Percentiles rank a stretch among this genome's conserved stretches.
These are phyloP conservation scores for Charanyca ferruginea DNA, from an alignment of 2,888 invertebrate genomes.

Conservation along the genomic window DNA sequence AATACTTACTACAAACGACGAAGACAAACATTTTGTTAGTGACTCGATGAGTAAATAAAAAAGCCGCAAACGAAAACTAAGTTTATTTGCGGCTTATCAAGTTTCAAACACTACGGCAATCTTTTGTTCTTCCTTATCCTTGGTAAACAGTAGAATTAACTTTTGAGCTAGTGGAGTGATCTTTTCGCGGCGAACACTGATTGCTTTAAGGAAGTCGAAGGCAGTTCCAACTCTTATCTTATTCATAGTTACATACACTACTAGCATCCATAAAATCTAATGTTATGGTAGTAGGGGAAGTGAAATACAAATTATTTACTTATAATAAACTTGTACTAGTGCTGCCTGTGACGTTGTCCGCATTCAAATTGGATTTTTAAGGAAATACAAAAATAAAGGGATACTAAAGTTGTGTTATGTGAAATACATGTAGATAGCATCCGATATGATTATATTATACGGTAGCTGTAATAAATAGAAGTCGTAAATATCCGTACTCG, in stretches of 20 bases:
- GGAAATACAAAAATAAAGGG: conserved; percentile 49
- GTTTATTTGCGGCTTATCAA: conserved; percentile 44
- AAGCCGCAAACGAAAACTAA: conserved; percentile 34
- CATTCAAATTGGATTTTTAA: conserved; percentile 61
- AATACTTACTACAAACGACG: conserved; percentile 19
- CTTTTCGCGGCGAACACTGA: conserved; percentile 64
- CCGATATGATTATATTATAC: conserved; percentile 31
- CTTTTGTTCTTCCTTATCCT: conserved; percentile 47
- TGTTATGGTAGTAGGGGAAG: conserved; percentile 38
- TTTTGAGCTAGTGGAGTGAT: conserved; percentile 62
- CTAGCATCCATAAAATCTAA: conserved; percentile 56
- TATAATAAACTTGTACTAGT: conserved; percentile 57
- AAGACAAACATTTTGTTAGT: conserved; percentile 34
- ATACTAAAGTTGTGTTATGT: conserved; percentile 46
- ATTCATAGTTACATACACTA: conserved; percentile 47
- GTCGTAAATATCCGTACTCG: conserved; percentile 15
- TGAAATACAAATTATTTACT: conserved; percentile 59
- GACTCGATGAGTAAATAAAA: conserved; percentile 26
- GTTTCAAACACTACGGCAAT: conserved; percentile 40
- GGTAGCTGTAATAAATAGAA: conserved; percentile 20
- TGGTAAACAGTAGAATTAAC: conserved; percentile 59
- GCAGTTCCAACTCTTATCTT: conserved; percentile 55
- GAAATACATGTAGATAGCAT: conserved; percentile 45
- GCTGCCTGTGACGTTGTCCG: conserved; percentile 42
- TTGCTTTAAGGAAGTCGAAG: conserved; percentile 64